A percentile compares a stretch with the other conserved stretches of the same genome.
These are phyloP conservation scores for Gortyna flavago DNA, from an alignment of 2,888 invertebrate species.

Conservation along the genomic window DNA sequence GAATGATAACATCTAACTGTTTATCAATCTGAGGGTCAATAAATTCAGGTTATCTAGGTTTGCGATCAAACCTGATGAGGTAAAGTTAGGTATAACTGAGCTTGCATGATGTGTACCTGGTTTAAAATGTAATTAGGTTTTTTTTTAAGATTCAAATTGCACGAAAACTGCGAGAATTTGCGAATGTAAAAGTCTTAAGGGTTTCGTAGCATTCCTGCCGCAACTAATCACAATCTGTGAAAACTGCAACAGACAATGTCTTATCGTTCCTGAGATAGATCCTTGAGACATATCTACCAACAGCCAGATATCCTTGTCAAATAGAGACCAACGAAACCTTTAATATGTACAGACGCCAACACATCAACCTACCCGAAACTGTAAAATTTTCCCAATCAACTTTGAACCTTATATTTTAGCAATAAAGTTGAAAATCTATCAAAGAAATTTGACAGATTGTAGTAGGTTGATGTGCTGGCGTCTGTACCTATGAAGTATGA, in stretches of 20 bases:
- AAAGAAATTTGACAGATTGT: no score
- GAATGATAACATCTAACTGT: slow-evolving; percentile 62
- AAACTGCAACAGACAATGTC: neutral
- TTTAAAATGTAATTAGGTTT: slow-evolving; percentile 8
- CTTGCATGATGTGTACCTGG: slow-evolving; percentile 23
- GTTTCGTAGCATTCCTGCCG: neutral
- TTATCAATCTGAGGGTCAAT: slow-evolving; percentile 64
- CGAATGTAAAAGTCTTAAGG: neutral
- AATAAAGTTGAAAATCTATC: no score
- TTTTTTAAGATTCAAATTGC: neutral
- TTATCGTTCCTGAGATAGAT: neutral
- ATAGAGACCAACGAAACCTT: no score
- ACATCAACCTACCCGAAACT: no score
- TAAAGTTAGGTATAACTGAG: slow-evolving; percentile 55
- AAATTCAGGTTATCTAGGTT: slow-evolving; percentile 62
- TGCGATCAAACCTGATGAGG: slow-evolving; percentile 55
- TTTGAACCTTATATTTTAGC: no score
- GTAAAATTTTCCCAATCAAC: no score
- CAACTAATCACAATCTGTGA: neutral
- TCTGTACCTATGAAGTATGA: no score
- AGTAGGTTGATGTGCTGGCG: no score
- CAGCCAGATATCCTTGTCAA: neutral
- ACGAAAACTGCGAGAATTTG: neutral
- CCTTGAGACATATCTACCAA: neutral
- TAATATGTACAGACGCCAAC: no score